Conservation (phyloP, 2,797 vertebrate species). For the Paratrypauchen microcephalus region DNA sequence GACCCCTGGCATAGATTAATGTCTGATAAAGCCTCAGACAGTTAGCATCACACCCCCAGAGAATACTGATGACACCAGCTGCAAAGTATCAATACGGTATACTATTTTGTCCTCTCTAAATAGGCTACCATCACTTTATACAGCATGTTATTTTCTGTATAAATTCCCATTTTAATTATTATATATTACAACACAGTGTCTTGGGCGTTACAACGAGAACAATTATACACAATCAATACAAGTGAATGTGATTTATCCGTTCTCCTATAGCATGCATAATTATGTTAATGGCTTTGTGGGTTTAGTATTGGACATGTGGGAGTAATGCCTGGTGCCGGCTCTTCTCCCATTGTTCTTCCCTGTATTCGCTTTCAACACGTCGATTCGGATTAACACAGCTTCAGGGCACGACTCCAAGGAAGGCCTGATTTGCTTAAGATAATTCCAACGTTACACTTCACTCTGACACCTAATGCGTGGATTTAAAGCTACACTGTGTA, state of each 20-base stretch:
- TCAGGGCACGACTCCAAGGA: neutral
- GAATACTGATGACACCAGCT: too few species aligned
- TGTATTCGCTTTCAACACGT: neutral
- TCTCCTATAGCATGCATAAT: neutral
- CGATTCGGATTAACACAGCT: conserved; percentile 3
- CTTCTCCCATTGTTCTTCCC: neutral
- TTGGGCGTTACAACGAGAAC: too few species aligned
- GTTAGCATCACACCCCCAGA: too few species aligned
- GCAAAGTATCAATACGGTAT: too few species aligned
- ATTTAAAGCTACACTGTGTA: too few species aligned
- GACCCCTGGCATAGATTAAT: too few species aligned
- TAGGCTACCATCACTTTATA: too few species aligned
- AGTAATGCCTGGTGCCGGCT: neutral
- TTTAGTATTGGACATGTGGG: neutral
- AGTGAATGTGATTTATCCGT: neutral
- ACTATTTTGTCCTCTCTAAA: too few species aligned
- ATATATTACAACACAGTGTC: neutral
- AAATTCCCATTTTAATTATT: neutral
- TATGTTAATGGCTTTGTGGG: neutral
- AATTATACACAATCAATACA: neutral
- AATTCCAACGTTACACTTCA: neutral
- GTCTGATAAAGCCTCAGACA: too few species aligned
- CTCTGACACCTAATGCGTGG: neutral
- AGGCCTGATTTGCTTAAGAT: conserved; percentile 6
- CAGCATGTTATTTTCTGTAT: too few species aligned